phyloP scores from a whole-genome alignment of 2,797 vertebrate species.

The Myiotriccus ornatus region DNA sequence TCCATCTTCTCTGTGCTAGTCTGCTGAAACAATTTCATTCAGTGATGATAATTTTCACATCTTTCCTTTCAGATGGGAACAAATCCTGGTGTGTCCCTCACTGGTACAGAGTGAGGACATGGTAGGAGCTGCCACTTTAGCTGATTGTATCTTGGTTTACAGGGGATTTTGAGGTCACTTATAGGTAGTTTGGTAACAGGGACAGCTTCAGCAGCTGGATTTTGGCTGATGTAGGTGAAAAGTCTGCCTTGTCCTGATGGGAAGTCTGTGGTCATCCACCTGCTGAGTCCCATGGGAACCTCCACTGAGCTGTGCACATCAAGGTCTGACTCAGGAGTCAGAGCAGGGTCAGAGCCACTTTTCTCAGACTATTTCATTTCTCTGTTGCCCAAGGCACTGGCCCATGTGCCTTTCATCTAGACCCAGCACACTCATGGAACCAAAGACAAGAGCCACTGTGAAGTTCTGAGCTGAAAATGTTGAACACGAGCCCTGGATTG shows the following conservation, averaged over 20 bases:
- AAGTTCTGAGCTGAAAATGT: background rate
- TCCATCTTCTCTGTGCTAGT: background rate
- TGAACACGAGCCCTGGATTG: background rate
- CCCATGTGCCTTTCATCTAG: background rate
- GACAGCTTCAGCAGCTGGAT: background rate
- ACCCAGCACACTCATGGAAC: accelerated
- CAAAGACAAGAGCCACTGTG: background rate
- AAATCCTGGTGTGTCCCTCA: background rate
- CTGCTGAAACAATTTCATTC: background rate
- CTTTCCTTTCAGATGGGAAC: background rate
- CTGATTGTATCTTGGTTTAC: background rate
- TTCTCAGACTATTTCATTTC: background rate
- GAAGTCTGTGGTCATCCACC: background rate
- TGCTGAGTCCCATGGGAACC: background rate
- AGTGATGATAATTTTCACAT: background rate
- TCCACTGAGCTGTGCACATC: accelerated
- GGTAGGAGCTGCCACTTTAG: background rate
- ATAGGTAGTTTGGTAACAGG: background rate
- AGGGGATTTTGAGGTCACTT: background rate
- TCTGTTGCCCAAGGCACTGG: background rate
- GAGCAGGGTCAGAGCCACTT: background rate
- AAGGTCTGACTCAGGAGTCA: background rate
- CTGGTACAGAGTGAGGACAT: background rate
- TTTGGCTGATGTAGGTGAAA: background rate
- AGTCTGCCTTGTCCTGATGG: background rate